Conservation (phyloP, 1,140 invertebrate genomes). For the Samia ricini region DNA sequence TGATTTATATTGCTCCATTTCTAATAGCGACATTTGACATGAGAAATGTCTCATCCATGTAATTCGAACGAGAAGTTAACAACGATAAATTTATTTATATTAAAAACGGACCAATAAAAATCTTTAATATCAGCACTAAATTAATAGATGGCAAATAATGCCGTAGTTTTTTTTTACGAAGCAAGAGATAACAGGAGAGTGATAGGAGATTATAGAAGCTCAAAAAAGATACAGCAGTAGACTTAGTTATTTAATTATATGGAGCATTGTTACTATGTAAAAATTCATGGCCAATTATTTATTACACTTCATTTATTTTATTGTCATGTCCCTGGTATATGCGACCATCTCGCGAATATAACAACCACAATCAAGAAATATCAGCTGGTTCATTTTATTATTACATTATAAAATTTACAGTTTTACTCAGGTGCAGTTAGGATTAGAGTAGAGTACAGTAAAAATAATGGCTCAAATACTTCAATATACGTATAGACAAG, state of each 20-base stretch:
- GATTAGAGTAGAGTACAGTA: too few relatives aligned
- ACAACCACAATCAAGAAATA: not conserved
- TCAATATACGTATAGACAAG: too few relatives aligned
- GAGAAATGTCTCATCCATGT: too few relatives aligned
- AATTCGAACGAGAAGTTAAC: too few relatives aligned
- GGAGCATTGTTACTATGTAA: not conserved
- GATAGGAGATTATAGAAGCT: not conserved
- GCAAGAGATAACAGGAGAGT: not conserved
- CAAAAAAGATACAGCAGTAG: constrained; percentile 27
- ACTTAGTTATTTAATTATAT: constrained; percentile 18
- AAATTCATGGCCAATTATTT: not conserved
- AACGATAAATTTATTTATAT: too few relatives aligned
- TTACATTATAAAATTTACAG: too few relatives aligned
- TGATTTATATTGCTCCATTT: not conserved
- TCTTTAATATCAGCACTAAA: not conserved
- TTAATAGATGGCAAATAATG: not conserved
- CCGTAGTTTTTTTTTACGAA: not conserved
- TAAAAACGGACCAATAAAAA: not conserved
- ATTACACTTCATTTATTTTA: constrained; percentile 30
- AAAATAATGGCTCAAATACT: too few relatives aligned
- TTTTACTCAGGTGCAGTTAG: too few relatives aligned
- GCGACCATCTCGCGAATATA: constrained; percentile 7
- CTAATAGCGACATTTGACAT: too few relatives aligned
- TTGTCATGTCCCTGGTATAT: constrained; percentile 48
- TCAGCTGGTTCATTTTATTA: not conserved